These are phyloP conservation scores for Drosophila erecta DNA, from an alignment of 1,140 invertebrate genomes.

Conservation along the genomic window DNA sequence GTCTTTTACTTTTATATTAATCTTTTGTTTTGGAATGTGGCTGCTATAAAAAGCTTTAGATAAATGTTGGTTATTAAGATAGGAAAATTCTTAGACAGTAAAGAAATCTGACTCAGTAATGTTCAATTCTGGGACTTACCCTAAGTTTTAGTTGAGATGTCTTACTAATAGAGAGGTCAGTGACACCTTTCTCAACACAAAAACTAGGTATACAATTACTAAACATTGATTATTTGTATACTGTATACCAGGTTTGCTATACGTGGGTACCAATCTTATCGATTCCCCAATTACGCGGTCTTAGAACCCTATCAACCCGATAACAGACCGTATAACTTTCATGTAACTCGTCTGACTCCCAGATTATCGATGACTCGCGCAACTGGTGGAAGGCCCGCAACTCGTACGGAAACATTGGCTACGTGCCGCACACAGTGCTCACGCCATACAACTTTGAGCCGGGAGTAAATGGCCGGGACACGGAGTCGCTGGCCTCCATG, in stretches of 20 bases:
- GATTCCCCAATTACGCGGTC: not conserved
- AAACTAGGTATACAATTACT: not conserved
- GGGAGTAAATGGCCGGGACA: constrained; percentile 50
- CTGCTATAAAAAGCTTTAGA: not conserved
- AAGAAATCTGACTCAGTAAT: not conserved
- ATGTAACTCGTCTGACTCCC: constrained; percentile 4
- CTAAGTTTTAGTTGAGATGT: not conserved
- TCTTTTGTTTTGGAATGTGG: not conserved
- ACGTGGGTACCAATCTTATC: constrained; percentile 4
- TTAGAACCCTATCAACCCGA: not conserved
- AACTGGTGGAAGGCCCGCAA: constrained; percentile 99
- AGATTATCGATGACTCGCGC: constrained; percentile 96
- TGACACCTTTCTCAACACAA: not conserved
- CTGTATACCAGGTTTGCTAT: not conserved
- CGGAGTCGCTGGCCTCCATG: constrained; percentile 63
- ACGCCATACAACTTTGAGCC: constrained; percentile 86
- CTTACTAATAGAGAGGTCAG: not conserved
- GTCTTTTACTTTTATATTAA: not conserved
- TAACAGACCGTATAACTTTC: not conserved
- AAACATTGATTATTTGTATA: not conserved
- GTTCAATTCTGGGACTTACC: not conserved
- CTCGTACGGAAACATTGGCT: constrained; percentile 92
- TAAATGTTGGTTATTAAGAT: not conserved
- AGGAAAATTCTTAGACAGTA: not conserved
- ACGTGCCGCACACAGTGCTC: constrained; percentile 98